A percentile compares a stretch with the other conserved stretches of the same genome.
phyloP scores from a whole-genome alignment of 2,888 invertebrate genomes.

The Portevinia maculata region DNA sequence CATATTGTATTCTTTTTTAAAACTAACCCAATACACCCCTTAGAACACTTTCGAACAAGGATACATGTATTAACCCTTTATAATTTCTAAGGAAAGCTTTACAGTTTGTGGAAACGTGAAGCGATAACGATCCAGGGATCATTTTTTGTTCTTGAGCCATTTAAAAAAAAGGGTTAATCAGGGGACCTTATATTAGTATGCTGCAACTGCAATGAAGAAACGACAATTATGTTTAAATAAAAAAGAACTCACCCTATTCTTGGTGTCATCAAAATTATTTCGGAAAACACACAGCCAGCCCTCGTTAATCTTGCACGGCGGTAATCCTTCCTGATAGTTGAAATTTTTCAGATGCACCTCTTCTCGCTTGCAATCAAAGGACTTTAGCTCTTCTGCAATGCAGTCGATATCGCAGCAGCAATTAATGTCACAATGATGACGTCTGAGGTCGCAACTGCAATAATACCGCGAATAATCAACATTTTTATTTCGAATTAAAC shows the following conservation, averaged over 20 bases:
- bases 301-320: conserved; percentile 79
- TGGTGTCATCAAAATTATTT: conserved; percentile 73
- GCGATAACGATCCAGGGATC: too few species aligned
- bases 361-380: conserved; percentile 78
- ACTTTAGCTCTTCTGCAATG: conserved; percentile 76
- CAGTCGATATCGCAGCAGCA: conserved; percentile 92
- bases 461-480: conserved; percentile 76
- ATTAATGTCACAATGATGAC: conserved; percentile 87
- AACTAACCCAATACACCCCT: too few species aligned
- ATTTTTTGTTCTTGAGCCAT: too few species aligned
- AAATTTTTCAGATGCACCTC: conserved; percentile 76
- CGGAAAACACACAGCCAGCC: conserved; percentile 81
- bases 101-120: too few species aligned
- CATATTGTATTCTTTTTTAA: too few species aligned
- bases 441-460: conserved; percentile 85
- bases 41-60: too few species aligned
- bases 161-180: too few species aligned
- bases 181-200: too few species aligned
- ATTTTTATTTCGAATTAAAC: conserved; percentile 29
- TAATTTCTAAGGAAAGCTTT: too few species aligned
- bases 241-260: conserved; percentile 36
- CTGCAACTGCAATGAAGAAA: too few species aligned
- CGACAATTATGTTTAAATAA: too few species aligned
- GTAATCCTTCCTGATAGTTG: conserved; percentile 79
- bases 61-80: too few species aligned